Evolutionary conservation across 2,888 invertebrate species (phyloP), one percentile per base, ranked within the genome.

Genomic region (Mythimna impura): DNA sequence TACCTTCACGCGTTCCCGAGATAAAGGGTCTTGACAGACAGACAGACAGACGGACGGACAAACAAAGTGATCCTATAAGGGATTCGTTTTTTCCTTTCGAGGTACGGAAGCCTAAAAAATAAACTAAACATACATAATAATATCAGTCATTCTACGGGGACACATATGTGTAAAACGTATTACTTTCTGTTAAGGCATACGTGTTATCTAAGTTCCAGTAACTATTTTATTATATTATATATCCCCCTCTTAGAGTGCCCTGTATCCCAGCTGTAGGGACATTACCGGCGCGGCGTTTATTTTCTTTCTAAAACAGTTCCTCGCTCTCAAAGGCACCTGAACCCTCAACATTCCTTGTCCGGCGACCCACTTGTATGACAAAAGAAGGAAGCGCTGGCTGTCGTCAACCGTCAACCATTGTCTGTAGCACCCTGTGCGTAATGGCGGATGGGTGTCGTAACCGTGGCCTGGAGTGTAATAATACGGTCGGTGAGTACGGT

Each of bases 381-480:
- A 86, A 86, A 75, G 77, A 66, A 86, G 86, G 86, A 86, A 86
- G 82, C 73, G 76, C 30, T 30, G 68, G 73, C 70, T 74, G 71
- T 74, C 80, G 61, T 61, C 80, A 77, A 66, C 77, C 69, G 69
- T 30, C 69, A 66, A 66, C 76, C 58, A 82, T 85, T 84, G 83
- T 85, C 57, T 71, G 57, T 14, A 63, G 25, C 80, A 81, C 69
- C 75, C 82, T 55, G 58, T 66, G 61, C 66, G 75, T 76, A 79
- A 82, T 58, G 25, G 30, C 81, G 82, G 82, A 81, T 72, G 81
- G 61, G 67, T 81, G 71, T 36, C 67, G 80, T 54, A 80, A 81
- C 67, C 71, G 34, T 14, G 55, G 52, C 66, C 61, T 67, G 67
- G 25, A 54, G 10, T 55, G 71, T 76, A 64, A 66, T 67, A 65